Evolutionary conservation across 53 echinoderm and acorn worm genomes (phyloP).

Genomic region (Henricia sp.): DNA sequence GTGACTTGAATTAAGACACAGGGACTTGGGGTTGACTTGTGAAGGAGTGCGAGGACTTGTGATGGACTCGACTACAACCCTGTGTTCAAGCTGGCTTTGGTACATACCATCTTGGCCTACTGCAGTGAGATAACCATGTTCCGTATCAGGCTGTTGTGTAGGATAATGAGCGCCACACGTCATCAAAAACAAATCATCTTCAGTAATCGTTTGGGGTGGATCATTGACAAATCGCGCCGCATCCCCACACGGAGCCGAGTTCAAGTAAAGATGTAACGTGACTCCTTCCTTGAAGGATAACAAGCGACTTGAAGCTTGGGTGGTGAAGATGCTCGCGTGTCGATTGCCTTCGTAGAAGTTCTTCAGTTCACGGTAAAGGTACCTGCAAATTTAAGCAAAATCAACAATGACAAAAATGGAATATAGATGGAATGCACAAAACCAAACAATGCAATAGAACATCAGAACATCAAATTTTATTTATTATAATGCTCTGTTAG

Average conservation of each 20-base stretch:
- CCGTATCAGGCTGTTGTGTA: constrained; percentile 61
- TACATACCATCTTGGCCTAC: constrained; percentile 5
- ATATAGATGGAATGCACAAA: too few species aligned
- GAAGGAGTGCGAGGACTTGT: too few species aligned
- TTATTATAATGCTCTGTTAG: too few species aligned
- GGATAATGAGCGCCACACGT: constrained; percentile 79
- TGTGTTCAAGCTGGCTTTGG: too few species aligned
- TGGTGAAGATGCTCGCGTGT: constrained; percentile 65
- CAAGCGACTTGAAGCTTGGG: constrained; percentile 25
- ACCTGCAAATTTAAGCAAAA: constrained; percentile 64
- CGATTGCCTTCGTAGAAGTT: constrained; percentile 68
- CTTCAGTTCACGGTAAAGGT: constrained; percentile 82
- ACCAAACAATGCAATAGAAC: too few species aligned
- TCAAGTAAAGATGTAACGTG: constrained; percentile 92
- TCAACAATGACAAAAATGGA: neutral
- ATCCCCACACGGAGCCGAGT: constrained; percentile 89
- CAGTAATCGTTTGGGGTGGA: constrained; percentile 37
- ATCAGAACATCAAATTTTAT: too few species aligned
- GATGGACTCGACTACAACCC: too few species aligned
- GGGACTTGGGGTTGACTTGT: too few species aligned
- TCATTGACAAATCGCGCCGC: constrained; percentile 68
- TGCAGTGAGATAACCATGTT: constrained; percentile 67
- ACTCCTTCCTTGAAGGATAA: constrained; percentile 66
- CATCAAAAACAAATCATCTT: constrained; percentile 80
- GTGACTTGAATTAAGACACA: too few species aligned